phyloP scores from a whole-genome alignment of 2,888 invertebrate species.

The Syrphus vitripennis region DNA sequence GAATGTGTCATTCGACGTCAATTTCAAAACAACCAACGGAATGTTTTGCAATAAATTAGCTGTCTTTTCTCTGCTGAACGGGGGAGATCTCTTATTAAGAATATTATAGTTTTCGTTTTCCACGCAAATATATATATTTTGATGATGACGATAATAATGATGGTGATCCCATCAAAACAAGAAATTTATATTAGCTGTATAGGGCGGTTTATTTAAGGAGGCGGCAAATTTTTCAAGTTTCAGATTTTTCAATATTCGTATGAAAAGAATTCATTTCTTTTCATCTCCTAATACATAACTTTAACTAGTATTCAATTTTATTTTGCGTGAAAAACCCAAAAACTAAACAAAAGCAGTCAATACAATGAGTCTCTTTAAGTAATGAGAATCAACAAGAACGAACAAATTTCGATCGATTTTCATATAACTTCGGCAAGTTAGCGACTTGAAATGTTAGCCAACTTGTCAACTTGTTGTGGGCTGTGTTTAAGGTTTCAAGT shows the following conservation, averaged over 20 bases:
- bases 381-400: too few species aligned
- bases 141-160: slow-evolving; percentile 33
- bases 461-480: too few species aligned
- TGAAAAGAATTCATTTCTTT: background rate
- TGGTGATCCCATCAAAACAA: slow-evolving; percentile 16
- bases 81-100: slow-evolving; percentile 38
- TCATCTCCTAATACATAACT: too few species aligned
- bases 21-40: slow-evolving; percentile 62
- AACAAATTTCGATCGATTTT: too few species aligned
- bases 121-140: slow-evolving; percentile 20
- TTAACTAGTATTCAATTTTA: too few species aligned
- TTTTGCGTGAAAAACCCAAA: too few species aligned
- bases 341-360: too few species aligned
- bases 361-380: too few species aligned
- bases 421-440: too few species aligned
- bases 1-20: slow-evolving; percentile 52
- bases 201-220: background rate
- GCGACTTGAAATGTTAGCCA: too few species aligned
- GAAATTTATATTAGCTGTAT: background rate
- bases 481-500: too few species aligned
- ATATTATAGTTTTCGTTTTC: slow-evolving; percentile 13
- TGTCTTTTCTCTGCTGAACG: slow-evolving; percentile 7
- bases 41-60: slow-evolving; percentile 65
- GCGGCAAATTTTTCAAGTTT: background rate
- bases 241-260: background rate